These are phyloP conservation scores for Myanophis thanlyinensis DNA, from an alignment of 2,113 vertebrate genomes.

Conservation along the genomic window DNA sequence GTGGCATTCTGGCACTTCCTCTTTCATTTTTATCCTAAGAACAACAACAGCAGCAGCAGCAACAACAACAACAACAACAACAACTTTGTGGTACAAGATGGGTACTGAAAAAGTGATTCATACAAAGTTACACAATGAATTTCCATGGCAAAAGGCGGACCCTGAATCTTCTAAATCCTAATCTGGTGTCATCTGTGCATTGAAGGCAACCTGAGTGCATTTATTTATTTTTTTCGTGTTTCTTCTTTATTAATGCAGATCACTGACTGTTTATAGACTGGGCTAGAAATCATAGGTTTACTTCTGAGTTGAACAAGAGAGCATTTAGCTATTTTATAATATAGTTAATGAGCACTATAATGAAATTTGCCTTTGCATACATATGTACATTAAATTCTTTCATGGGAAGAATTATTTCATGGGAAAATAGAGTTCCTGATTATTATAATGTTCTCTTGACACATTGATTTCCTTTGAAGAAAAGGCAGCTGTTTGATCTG, in stretches of 20 bases:
- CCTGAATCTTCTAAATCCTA: not conserved
- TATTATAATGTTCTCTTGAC: slow-evolving; percentile 43
- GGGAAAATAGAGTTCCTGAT: slow-evolving; percentile 39
- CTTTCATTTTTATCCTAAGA: not conserved
- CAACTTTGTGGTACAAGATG: not conserved
- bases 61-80: too few species aligned
- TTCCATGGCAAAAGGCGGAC: not conserved
- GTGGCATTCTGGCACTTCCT: not conserved
- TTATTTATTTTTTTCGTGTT: not conserved
- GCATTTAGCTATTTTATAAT: not conserved
- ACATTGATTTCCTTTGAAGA: not conserved
- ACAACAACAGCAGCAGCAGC: too few species aligned
- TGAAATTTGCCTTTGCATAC: slow-evolving; percentile 45
- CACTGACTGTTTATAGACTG: not conserved
- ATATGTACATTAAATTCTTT: slow-evolving; percentile 55
- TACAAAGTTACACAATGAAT: not conserved
- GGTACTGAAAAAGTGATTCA: not conserved
- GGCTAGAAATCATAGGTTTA: not conserved
- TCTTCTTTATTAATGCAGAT: not conserved
- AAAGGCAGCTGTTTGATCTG: slow-evolving; percentile 41
- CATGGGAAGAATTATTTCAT: slow-evolving; percentile 55
- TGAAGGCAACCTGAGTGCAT: not conserved
- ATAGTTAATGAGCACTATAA: slow-evolving; percentile 11
- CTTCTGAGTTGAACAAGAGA: not conserved
- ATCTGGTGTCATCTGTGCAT: not conserved